Base-by-base conservation (phyloP, 2,888 invertebrate species). In the Allophyes oxyacanthae region DNA sequence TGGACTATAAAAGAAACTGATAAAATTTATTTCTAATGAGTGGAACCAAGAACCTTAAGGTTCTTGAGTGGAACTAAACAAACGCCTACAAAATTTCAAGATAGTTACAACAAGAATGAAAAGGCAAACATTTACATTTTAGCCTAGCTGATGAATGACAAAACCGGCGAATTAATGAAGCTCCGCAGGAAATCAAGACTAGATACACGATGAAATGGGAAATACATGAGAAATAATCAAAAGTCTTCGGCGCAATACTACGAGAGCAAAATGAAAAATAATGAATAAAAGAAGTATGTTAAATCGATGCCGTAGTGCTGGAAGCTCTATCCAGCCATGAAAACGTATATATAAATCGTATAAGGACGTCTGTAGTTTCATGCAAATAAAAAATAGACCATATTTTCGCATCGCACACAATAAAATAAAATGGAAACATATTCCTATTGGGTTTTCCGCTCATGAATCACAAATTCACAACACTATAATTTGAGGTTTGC, bases 401-500 rank as follows among this genome's bases (percentile, higher is more conserved):
- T 25, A 25, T 25, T 15, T 42, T 15, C 41, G 28, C 6, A 13
- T 41, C 36, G 9, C 38, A 13, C 28, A 33, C 20, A 41, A 52
- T 38, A 59, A 30, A 49, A 52, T 30, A 41, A 44, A 67, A 57
- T 72, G 13, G 11, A 49, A 37, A 6, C 30, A n/a, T 54, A 32
- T 28, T 2, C 2, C 11, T 38, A 46, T 42, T 54, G n/a, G 33
- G 11, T 15, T 50, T 45, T 32, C 34, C 51, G 7, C 26, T 40
- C 53, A 33, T 44, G 42, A 55, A 61, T 53, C 48, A 48, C 40
- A 58, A 50, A 58, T 66, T 52, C 36, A 14, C 28, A 40, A 50
- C 33, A 53, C 55, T 41, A 59, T 55, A 48, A 48, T 63, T 57
- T 46, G 14, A 60, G 43, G 43, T 55, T 48, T 54, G 34, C 37